A percentile compares a stretch with the other conserved stretches of the same genome.
Evolutionary conservation across 2,888 invertebrate species (phyloP).

Genomic region (Acronicta alni): DNA sequence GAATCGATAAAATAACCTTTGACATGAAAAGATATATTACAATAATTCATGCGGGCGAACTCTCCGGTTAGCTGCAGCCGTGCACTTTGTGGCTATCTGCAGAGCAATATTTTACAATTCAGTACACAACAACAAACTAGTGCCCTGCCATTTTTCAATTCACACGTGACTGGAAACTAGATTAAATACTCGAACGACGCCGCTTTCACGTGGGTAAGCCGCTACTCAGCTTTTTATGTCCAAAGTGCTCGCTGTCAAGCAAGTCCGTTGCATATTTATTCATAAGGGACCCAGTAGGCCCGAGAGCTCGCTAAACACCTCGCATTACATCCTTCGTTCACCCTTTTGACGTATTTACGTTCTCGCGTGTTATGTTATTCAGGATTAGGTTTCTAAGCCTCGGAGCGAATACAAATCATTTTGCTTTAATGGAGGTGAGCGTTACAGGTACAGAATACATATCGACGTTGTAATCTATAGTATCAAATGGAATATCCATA

Average conservation of each 20-base stretch:
- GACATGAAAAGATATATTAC: conserved; percentile 49
- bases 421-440: conserved; percentile 45
- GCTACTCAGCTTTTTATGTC: conserved; percentile 58
- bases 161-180: conserved; percentile 75
- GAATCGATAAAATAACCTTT: conserved; percentile 58
- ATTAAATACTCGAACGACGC: conserved; percentile 63
- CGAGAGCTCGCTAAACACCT: conserved; percentile 69
- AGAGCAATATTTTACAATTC: conserved; percentile 71
- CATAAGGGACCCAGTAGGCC: conserved; percentile 64
- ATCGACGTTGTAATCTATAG: conserved; percentile 4
- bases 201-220: conserved; percentile 46
- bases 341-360: conserved; percentile 70
- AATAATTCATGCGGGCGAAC: conserved; percentile 11
- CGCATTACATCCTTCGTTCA: conserved; percentile 67
- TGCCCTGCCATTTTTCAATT: conserved; percentile 78
- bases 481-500: too few relatives aligned
- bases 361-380: conserved; percentile 64
- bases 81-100: conserved; percentile 30
- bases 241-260: conserved; percentile 51
- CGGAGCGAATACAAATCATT: conserved; percentile 62
- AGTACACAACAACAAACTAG: conserved; percentile 70
- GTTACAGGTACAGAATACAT: not conserved
- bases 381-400: conserved; percentile 58
- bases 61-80: conserved; percentile 13
- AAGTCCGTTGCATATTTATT: conserved; percentile 68